Conservation (phyloP, 2,888 invertebrate species). For the Plutella xylostella region DNA sequence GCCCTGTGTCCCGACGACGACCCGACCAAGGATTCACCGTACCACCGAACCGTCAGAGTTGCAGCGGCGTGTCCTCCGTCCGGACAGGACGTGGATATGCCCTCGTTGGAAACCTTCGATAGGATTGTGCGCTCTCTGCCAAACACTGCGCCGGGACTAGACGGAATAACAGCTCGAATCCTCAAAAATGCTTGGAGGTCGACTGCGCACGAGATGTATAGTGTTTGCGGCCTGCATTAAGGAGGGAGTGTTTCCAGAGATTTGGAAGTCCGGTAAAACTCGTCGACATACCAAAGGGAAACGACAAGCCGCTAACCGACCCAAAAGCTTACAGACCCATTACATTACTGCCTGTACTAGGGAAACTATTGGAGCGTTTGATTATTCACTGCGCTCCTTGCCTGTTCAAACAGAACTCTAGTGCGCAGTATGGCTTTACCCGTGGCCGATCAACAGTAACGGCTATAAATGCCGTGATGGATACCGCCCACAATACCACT, state of each 20-base stretch:
- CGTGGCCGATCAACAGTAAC: conserved; percentile 16
- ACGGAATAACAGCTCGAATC: conserved; percentile 21
- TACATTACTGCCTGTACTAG: conserved; percentile 23
- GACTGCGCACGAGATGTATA: neutral
- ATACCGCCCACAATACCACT: neutral
- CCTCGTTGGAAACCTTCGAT: neutral
- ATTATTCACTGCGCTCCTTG: conserved; percentile 14
- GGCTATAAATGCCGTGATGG: conserved; percentile 10
- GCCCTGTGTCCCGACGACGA: conserved; percentile 26
- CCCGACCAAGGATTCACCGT: conserved; percentile 8
- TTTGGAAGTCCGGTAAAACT: conserved; percentile 22
- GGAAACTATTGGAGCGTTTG: conserved; percentile 25
- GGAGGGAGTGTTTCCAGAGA: conserved; percentile 21
- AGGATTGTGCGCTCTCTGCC: conserved; percentile 18
- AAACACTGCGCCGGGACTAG: conserved; percentile 24
- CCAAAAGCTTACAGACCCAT: conserved; percentile 25
- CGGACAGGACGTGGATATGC: conserved; percentile 16
- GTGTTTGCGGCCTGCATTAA: conserved; percentile 14
- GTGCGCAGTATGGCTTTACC: conserved; percentile 21
- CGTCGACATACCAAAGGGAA: conserved; percentile 23
- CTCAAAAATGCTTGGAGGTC: conserved; percentile 17
- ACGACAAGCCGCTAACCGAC: conserved; percentile 17
- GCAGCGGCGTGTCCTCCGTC: conserved; percentile 17
- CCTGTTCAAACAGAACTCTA: conserved; percentile 6
- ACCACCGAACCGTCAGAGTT: conserved; percentile 19